phyloP scores from a whole-genome alignment of 2,113 vertebrate species.

The Calidris pygmaea region DNA sequence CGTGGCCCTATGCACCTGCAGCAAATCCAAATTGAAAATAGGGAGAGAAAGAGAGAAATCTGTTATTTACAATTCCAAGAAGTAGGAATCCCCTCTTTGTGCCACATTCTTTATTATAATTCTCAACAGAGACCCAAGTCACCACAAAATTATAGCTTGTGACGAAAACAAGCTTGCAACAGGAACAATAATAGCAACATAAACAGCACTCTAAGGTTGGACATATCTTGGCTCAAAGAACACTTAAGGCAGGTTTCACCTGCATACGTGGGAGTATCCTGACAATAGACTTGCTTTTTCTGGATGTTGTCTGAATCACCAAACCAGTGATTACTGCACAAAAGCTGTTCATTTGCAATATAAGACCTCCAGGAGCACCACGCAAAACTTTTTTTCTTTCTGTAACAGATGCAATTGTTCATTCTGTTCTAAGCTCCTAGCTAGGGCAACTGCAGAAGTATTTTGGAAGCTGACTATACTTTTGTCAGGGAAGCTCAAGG shows the following conservation, averaged over 20 bases:
- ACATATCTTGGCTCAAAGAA: not conserved
- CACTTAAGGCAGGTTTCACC: constrained; percentile 33
- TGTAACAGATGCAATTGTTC: not conserved
- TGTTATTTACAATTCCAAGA: not conserved
- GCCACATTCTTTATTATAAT: not conserved
- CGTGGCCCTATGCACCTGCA: constrained; percentile 91
- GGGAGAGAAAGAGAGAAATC: constrained; percentile 67
- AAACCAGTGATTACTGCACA: constrained; percentile 31
- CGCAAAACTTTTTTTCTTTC: not conserved
- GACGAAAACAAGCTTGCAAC: not conserved
- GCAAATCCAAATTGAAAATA: constrained; percentile 51
- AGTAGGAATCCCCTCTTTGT: not conserved
- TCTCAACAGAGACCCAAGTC: not conserved
- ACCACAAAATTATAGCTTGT: not conserved
- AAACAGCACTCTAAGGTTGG: not conserved
- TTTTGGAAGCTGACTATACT: not conserved
- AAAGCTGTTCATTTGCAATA: not conserved
- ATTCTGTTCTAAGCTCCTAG: not conserved
- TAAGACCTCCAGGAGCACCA: not conserved
- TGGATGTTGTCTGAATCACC: constrained; percentile 4
- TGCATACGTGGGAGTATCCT: not conserved
- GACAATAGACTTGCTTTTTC: not conserved
- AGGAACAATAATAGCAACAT: not conserved
- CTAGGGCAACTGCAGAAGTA: not conserved
- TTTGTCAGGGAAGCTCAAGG: not conserved